Base-by-base conservation (phyloP, 1,140 invertebrate species). In the Lordiphosa mommai region DNA sequence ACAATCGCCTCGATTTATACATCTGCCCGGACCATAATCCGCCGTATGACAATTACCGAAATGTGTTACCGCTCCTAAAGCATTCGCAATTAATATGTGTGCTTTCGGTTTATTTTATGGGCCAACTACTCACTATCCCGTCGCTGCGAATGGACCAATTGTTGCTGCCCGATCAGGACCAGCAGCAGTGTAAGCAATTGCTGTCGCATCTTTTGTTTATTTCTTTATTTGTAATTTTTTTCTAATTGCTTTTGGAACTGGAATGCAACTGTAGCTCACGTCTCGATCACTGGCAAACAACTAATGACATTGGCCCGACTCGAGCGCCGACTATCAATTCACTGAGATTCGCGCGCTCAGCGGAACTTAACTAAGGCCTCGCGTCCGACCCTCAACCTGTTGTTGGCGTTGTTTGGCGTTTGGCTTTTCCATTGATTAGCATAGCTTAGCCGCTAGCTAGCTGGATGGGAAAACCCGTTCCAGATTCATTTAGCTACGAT, bases 231-330 rank as follows among this genome's bases (percentile, higher is more conserved):
- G n/a, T n/a, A n/a, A 37, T 7, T 14, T 7, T 17, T 50, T 16
- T n/a, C 16, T 23, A 43, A 3, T 32, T 29, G 30, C 0, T 13
- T 23, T 23, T 27, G 10, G 10, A 0, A n/a, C n/a, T 43, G 17
- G 3, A n/a, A 20, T 40, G 20, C 16, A 37, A 37, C 9, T 17
- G 34, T 59, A 53, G 59, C 56, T 17, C n/a, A 17, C 41, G 63
- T 61, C 49, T 74, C 60, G 49, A 46, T 40, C 37, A 51, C 72
- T 51, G 47, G 29, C 47, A 60, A 71, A 65, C 67, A 59, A 74
- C 72, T 76, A 50, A 48, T 74, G 47, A 12, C 59, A 63, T 34
- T 27, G 23, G 23, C 23, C 6, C 23, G 23, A 27, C 5, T 27
- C 23, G 7, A 27, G 7, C 23, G 23, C 7, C 23, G 23, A 0